Percentiles rank a stretch among this genome's conserved stretches.
Evolutionary conservation across 2,888 invertebrate genomes (phyloP).

Genomic region (Acrocyrtus sp.): DNA sequence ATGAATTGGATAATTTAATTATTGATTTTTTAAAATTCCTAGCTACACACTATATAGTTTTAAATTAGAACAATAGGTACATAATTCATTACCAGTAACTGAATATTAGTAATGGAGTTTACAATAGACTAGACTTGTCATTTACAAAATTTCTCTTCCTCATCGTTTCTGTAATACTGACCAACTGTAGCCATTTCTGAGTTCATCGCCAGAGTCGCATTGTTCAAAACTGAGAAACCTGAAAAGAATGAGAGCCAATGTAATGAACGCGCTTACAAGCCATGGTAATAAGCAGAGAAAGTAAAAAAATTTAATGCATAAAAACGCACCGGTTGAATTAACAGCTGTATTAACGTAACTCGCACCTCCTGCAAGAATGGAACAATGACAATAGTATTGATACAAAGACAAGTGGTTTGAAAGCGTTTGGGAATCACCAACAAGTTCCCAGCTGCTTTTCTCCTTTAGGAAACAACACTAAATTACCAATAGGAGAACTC

Average conservation of each 20-base stretch:
- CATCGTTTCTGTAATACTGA: conserved; percentile 63
- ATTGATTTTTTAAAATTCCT: conserved; percentile 25
- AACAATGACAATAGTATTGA: conserved; percentile 50
- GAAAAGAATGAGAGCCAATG: conserved; percentile 10
- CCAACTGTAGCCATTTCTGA: conserved; percentile 62
- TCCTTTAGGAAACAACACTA: conserved; percentile 49
- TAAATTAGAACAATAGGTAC: conserved; percentile 50
- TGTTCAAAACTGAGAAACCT: conserved; percentile 62
- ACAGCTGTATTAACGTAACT: conserved; percentile 59
- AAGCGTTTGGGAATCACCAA: conserved; percentile 54
- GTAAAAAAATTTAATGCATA: neutral
- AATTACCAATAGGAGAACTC: conserved; percentile 62
- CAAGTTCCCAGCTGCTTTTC: conserved; percentile 55
- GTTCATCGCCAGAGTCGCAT: conserved; percentile 60
- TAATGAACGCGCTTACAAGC: too few relatives aligned
- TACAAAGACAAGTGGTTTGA: conserved; percentile 49
- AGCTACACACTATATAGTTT: conserved; percentile 23
- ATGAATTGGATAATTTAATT: conserved; percentile 32
- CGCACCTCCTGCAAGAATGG: conserved; percentile 58
- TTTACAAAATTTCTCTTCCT: conserved; percentile 63
- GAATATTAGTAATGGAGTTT: conserved; percentile 54
- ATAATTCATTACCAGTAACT: conserved; percentile 54
- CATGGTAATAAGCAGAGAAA: too few relatives aligned
- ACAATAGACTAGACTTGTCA: conserved; percentile 63
- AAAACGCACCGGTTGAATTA: conserved; percentile 53